A percentile compares a stretch with the other conserved stretches of the same genome.
phyloP scores from a whole-genome alignment of 1,140 invertebrate genomes.

The Capitella teleta region DNA sequence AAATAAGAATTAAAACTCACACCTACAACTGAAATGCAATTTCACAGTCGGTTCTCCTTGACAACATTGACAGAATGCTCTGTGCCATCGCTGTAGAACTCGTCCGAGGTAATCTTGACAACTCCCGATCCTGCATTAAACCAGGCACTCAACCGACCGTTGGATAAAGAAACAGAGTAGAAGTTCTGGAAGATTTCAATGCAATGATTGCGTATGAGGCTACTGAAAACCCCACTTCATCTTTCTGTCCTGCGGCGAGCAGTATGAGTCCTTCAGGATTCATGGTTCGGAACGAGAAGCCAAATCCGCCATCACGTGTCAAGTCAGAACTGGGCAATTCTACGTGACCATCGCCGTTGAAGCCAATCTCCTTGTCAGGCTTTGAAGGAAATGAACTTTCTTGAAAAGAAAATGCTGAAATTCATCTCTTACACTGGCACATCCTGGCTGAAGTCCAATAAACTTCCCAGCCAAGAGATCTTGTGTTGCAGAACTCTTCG shows the following conservation, averaged over 20 bases:
- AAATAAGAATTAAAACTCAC: not conserved
- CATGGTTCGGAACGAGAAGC: not conserved
- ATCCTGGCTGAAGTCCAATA: conserved; percentile 65
- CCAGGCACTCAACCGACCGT: conserved; percentile 55
- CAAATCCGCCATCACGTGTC: not conserved
- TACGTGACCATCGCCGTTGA: not conserved
- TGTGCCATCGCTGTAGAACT: conserved; percentile 41
- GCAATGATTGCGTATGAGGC: no score
- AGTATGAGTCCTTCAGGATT: not conserved
- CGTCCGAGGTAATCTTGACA: conserved; percentile 30
- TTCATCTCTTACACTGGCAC: no score
- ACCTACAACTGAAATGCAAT: no score
- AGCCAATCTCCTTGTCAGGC: not conserved
- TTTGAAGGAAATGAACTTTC: no score
- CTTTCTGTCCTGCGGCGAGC: not conserved
- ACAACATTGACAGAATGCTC: conserved; percentile 43
- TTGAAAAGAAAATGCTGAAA: no score
- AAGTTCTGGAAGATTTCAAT: conserved; percentile 50
- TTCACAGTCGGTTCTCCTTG: conserved; percentile 39
- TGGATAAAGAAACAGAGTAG: conserved; percentile 55
- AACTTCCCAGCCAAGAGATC: conserved; percentile 54
- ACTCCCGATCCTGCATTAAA: conserved; percentile 58
- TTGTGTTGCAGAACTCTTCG: conserved; percentile 46
- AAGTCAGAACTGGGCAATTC: not conserved
- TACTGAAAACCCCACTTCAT: not conserved